Base-by-base conservation (phyloP, 1,140 invertebrate species). In the Gryon sp. region DNA sequence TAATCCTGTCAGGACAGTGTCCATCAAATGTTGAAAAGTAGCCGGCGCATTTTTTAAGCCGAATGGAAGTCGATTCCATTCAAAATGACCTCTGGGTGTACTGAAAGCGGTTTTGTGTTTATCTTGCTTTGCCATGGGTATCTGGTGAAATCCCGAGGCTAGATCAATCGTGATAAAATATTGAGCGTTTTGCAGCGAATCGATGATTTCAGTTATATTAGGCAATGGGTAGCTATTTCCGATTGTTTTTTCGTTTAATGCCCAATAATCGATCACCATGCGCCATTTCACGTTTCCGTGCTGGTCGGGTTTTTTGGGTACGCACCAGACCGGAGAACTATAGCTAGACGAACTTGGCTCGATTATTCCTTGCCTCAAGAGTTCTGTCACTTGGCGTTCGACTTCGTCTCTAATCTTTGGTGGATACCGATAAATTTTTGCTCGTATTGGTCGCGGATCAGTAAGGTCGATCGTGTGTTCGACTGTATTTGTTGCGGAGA, bases 251-350 rank as follows among this genome's bases (percentile, higher is more conserved):
- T n/a, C 30, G n/a, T 52, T 52, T 6, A 52, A 15, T 0, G 15
- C 30, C 1, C 48, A 30, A 14, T 36, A 52, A n/a, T 52, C 28
- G 2, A 52, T 28, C 4, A 52, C 48, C n/a, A 52, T n/a, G 3
- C 48, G 28, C 18, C 18, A 34, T 9, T 22, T 14, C 22, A 20
- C 14, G 6, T 52, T 52, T 2, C 48, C 48, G 9, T 36, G 8
- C 0, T 16, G 2, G 7, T 34, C 48, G 0, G 15, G n/a, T 12
- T 52, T 52, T 36, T 52, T 52, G 0, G 30, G 16, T 7, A 52
- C 48, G 0, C 34, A 6, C 48, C 48, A 52, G 0, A 36, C 8
- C 1, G 48, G 30, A 0, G 18, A 20, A 6, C 1, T 12, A n/a
- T 52, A 52, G 1, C 16, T 2, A 1, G 28, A 36, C 1, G 11